These are phyloP conservation scores for Drosophila limbata DNA, from an alignment of 2,888 invertebrate genomes.

Conservation along the genomic window DNA sequence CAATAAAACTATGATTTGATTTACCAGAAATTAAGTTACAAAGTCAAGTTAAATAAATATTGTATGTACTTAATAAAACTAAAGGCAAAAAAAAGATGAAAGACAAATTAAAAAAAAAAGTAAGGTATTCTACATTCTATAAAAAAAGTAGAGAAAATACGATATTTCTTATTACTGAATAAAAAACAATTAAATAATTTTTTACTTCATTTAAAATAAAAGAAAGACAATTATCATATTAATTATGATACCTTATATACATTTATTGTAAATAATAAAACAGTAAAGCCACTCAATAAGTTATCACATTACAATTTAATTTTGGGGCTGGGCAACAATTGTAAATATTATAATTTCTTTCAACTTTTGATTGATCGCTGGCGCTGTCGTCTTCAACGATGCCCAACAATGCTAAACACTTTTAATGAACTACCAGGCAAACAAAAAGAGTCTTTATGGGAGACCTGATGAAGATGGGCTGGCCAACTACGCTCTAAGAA, in stretches of 20 bases:
- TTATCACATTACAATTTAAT: not conserved
- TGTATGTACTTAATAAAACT: not conserved
- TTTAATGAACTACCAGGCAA: constrained; percentile 74
- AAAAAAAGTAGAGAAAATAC: too few species aligned
- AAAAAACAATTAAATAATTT: too few species aligned
- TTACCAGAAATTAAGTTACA: constrained; percentile 10
- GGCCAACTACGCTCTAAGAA: constrained; percentile 10
- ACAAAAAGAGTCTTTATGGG: constrained; percentile 20
- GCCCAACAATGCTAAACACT: constrained; percentile 69
- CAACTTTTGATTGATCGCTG: constrained; percentile 42
- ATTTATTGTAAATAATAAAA: too few species aligned
- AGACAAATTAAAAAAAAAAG: too few species aligned
- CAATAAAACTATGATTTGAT: not conserved
- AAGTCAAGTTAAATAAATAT: constrained; percentile 14
- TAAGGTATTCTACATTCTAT: too few species aligned
- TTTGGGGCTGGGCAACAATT: not conserved
- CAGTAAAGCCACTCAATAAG: not conserved
- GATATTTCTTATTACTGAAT: too few species aligned
- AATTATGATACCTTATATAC: not conserved
- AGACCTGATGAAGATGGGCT: not conserved
- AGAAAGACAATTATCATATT: not conserved
- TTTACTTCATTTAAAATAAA: too few species aligned
- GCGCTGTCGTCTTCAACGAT: constrained; percentile 55
- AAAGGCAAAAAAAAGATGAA: not conserved
- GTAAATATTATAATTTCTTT: not conserved